Evolutionary conservation across 2,888 invertebrate genomes (phyloP).

Genomic region (Horisme vitalbata): DNA sequence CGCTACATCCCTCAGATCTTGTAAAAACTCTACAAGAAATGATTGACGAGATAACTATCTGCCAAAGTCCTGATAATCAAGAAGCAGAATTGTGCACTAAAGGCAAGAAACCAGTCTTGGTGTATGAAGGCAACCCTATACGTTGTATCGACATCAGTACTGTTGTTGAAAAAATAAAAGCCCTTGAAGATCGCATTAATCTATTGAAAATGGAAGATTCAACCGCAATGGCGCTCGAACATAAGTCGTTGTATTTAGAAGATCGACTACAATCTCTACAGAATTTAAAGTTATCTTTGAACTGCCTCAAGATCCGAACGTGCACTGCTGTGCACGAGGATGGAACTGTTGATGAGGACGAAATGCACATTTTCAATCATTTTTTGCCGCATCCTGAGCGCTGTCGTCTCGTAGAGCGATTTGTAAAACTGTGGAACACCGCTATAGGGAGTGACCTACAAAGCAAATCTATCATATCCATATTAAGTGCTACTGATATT

Average conservation of each 20-base stretch:
- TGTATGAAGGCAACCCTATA: constrained; percentile 8
- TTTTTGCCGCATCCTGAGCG: constrained; percentile 41
- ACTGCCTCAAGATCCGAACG: constrained; percentile 29
- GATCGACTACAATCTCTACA: constrained; percentile 43
- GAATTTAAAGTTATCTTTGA: constrained; percentile 39
- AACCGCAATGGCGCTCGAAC: constrained; percentile 39
- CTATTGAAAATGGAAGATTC: constrained; percentile 33
- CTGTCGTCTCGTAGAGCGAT: constrained; percentile 40
- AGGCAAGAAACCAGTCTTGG: constrained; percentile 6
- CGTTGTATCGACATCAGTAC: constrained; percentile 32
- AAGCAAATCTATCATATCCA: constrained; percentile 43
- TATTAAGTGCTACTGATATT: constrained; percentile 39
- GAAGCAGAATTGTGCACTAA: constrained; percentile 22
- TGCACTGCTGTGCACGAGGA: background rate
- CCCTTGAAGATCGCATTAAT: constrained; percentile 38
- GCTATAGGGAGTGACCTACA: constrained; percentile 26
- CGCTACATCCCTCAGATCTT: constrained; percentile 35
- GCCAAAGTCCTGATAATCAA: constrained; percentile 25
- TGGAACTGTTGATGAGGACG: constrained; percentile 3
- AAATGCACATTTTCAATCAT: constrained; percentile 44
- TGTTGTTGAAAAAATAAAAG: constrained; percentile 40
- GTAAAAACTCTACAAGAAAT: constrained; percentile 37
- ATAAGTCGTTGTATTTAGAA: constrained; percentile 46
- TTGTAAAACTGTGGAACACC: constrained; percentile 41
- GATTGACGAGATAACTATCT: constrained; percentile 37